phyloP scores from a whole-genome alignment of 2,113 vertebrate genomes.

The Tylochromis polylepis region DNA sequence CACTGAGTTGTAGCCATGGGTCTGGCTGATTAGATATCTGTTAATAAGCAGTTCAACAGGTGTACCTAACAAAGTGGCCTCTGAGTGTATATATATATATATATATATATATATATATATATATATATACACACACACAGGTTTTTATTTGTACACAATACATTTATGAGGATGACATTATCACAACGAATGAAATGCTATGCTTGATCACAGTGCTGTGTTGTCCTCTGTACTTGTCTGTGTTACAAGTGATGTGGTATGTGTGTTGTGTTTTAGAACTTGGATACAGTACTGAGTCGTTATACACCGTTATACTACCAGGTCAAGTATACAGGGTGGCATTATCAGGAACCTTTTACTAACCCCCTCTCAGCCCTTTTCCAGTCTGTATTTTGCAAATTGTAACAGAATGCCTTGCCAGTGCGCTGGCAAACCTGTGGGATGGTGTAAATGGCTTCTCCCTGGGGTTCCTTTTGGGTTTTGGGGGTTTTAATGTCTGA shows the following conservation, averaged over 20 bases:
- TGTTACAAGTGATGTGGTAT: constrained; percentile 10
- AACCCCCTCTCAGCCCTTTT: constrained; percentile 24
- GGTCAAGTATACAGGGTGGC: constrained; percentile 58
- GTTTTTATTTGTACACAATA: background rate
- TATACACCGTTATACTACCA: constrained; percentile 57
- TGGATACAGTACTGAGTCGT: constrained; percentile 60
- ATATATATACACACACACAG: too few species aligned
- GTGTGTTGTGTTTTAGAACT: constrained; percentile 62
- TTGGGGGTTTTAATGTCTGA: constrained; percentile 14
- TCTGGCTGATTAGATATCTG: background rate
- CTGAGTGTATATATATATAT: background rate
- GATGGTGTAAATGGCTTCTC: background rate
- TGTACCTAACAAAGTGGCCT: background rate
- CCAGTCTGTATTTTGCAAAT: background rate
- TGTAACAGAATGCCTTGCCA: constrained; percentile 1
- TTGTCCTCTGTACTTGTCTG: background rate
- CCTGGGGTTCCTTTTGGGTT: background rate
- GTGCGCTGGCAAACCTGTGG: background rate
- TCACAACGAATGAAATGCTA: background rate
- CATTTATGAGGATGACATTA: background rate
- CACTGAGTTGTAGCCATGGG: background rate
- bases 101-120: too few species aligned
- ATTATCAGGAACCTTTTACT: constrained; percentile 28
- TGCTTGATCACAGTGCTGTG: background rate
- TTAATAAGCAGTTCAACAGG: background rate